phyloP scores from a whole-genome alignment of 2,797 vertebrate genomes.

The Gallinago stenura region DNA sequence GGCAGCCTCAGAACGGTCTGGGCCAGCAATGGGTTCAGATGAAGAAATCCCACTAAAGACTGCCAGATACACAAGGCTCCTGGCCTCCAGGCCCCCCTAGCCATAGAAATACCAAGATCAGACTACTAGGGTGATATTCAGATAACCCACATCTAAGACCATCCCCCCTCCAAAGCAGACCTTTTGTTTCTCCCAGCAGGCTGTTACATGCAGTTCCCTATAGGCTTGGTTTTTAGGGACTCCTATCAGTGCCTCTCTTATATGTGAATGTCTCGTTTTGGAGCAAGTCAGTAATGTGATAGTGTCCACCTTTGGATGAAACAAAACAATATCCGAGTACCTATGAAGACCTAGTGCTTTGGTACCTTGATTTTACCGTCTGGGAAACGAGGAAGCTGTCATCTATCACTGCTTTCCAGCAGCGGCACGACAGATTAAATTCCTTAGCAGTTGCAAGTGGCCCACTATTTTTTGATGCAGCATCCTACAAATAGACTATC shows the following conservation, averaged over 20 bases:
- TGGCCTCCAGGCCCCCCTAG: not conserved
- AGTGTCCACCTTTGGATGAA: not conserved
- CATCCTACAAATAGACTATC: not conserved
- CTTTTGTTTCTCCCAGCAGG: not conserved
- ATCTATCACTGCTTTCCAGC: not conserved
- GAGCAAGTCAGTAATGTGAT: not conserved
- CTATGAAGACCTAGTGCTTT: not conserved
- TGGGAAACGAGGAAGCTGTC: not conserved
- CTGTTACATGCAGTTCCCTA: not conserved
- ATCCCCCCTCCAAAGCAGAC: not conserved
- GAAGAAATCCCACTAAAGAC: not conserved
- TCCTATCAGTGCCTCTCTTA: not conserved
- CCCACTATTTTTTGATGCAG: not conserved
- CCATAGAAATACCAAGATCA: not conserved
- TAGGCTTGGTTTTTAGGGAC: not conserved
- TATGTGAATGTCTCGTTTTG: not conserved
- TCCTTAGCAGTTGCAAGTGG: not conserved
- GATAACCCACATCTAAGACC: not conserved
- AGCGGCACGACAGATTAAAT: not conserved
- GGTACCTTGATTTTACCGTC: not conserved
- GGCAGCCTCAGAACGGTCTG: rapidly evolving
- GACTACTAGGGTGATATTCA: not conserved
- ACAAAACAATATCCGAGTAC: not conserved
- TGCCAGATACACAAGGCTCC: not conserved
- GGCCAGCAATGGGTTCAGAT: not conserved